Base-by-base conservation (phyloP, 2,888 invertebrate species). In the Andrena hattorfiana region DNA sequence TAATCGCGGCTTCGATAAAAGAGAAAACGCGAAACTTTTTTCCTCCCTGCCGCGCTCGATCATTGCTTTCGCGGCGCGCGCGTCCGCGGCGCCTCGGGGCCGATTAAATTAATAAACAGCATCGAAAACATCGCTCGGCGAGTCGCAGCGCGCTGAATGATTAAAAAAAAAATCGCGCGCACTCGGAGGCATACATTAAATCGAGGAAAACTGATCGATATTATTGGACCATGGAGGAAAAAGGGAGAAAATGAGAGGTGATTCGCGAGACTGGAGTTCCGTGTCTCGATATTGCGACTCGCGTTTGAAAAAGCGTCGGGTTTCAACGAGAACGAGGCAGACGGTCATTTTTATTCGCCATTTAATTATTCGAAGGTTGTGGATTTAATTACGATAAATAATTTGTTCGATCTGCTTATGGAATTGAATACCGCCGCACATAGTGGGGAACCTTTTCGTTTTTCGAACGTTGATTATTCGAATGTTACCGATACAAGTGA, bases 31-130 rank as follows among this genome's bases (percentile, higher is more conserved):
- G 26, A 23, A 23, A n/a, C 56, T 48, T 26, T 30, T 6, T 30
- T 23, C 48, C 2, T n/a, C n/a, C 56, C 42, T 28, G 28, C 23
- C 13, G 10, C 10, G 26, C n/a, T 32, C 67, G 67, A n/a, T 28
- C 49, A 49, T 7, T 56, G 67, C 56, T 48, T 28, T 32, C 20
- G 13, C 26, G 48, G 49, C 49, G 30, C 48, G 60, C 66, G 60
- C 23, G 23, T 42, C 74, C 64, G 32, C 54, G 23, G 8, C 62
- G 71, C 62, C 23, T 54, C 66, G 35, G 56, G 23, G 49, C 35
- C 28, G 60, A 77, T 77, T 67, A 67, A 74, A 75, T 67, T 74
- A 77, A 74, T 64, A 77, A 62, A 64, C 54, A 64, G 35, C 28
- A 48, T 20, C 16, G 60, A 68, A 49, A 67, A 35, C 48, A 20